Evolutionary conservation across 2,888 invertebrate genomes (phyloP), one percentile per base, ranked within the genome.

Genomic region (Mesorhabditis sp.): DNA sequence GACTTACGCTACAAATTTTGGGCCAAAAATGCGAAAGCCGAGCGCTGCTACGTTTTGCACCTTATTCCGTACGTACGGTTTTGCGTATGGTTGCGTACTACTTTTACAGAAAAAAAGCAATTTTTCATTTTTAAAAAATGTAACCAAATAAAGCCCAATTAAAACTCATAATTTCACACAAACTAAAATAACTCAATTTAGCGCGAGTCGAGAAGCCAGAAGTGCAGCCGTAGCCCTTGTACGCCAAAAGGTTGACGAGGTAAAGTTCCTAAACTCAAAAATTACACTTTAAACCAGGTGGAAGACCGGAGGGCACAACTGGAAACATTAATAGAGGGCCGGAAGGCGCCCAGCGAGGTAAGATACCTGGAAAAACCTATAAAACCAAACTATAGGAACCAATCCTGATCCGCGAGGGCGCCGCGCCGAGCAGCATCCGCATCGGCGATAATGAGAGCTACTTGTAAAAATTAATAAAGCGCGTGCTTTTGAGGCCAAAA

Each of bases 401-500:
- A 28, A 28, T 28, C 2, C 28, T 28, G 28, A 28, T 28, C 28
- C 28, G 28, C 28, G 28, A 50, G n/a, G 58, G 7, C 58, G 58
- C 7, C n/a, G 10, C 58, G n/a, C 58, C 58, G 7, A n/a, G 58
- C n/a, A 10, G n/a, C 58, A 50, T 50, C n/a, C 58, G 58, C 7
- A 50, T 50, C n/a, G 58, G 58, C 7, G 58, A 50, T n/a, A 50
- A 50, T n/a, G 58, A 50, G n/a, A 50, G 58, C 58, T 50, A 50
- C n/a, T n/a, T 50, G 7, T 50, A 50, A n/a, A 50, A 10, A 50
- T 13, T n/a, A n/a, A 50, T 28, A 28, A 28, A 28, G n/a, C 7
- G 1, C 58, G 7, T 13, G 7, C 58, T 50, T 50, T 2, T 13
- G 58, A 50, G 10, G n/a, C 10, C 58, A 13, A 2, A 13, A 10